These are phyloP conservation scores for Iphiclides podalirius DNA, from an alignment of 2,888 invertebrate genomes.

Conservation along the genomic window DNA sequence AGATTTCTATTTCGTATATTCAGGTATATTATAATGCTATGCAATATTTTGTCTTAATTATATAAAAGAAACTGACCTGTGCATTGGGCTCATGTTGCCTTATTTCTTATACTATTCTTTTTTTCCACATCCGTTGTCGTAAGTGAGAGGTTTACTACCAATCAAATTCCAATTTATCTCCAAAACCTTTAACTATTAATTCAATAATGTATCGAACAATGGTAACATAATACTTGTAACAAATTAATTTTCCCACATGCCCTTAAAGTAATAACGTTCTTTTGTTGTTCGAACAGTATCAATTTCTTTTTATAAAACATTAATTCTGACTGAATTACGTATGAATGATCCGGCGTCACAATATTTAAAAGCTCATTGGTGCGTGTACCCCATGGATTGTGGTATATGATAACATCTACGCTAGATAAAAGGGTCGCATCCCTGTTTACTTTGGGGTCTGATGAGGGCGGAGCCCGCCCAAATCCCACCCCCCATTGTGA, in stretches of 20 bases:
- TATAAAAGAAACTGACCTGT: too few species aligned
- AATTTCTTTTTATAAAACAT: conserved; percentile 42
- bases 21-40: too few species aligned
- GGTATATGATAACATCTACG: conserved; percentile 53
- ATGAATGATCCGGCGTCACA: conserved; percentile 73
- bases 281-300: conserved; percentile 75
- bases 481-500: conserved; percentile 38
- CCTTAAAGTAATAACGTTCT: conserved; percentile 75
- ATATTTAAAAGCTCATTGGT: conserved; percentile 59
- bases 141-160: neutral
- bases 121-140: too few species aligned
- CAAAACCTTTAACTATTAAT: conserved; percentile 33
- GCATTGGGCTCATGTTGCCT: too few species aligned
- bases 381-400: conserved; percentile 55
- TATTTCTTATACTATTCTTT: too few species aligned
- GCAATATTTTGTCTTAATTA: too few species aligned
- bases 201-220: conserved; percentile 38
- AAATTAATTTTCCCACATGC: conserved; percentile 78
- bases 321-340: conserved; percentile 51
- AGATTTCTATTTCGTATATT: too few species aligned
- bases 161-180: conserved; percentile 21
- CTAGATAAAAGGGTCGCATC: conserved; percentile 24
- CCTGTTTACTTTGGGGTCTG: conserved; percentile 20
- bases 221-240: conserved; percentile 55
- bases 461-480: conserved; percentile 45